Base-by-base conservation (phyloP, 2,888 invertebrate species). In the Eupithecia abbreviata region DNA sequence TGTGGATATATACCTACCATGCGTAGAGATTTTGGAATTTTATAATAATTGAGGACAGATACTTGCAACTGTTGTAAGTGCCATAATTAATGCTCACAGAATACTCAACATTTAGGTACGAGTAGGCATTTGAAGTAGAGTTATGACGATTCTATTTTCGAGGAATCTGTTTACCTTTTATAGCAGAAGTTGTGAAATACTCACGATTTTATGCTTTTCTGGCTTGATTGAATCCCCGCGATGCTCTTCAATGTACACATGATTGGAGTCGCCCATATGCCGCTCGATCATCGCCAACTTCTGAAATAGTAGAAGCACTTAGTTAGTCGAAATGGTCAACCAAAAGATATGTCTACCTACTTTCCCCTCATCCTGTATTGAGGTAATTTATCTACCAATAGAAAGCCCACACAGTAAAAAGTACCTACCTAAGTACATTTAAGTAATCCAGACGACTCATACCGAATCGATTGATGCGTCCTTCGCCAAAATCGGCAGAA, bases 281-380 rank as follows among this genome's bases (percentile, higher is more conserved):
- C 88, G 88, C 82, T 95, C 94, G 73, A 95, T 86, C 91, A 94
- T 93, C 49, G 89, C 91, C 70, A 88, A 91, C 84, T 88, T 91
- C 94, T 94, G 88, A 49, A 75, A 77, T 55, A 55, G n/a, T 0
- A 12, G 65, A 66, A 71, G 2, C 10, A 51, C 55, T 9, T 55
- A 7, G n/a, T 7, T 55, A 7, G n/a, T 7, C n/a, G 9, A 55
- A 58, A 58, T 4, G 9, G 18, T 58, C 18, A n/a, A 55, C 5
- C 15, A 51, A 51, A 55, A n/a, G 6, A 55, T 10, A 49, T 15
- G 5, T 55, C 15, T 55, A 55, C 55, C n/a, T n/a, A 55, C n/a
- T 55, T 55, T 2, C n/a, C n/a, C 55, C 55, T n/a, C n/a, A 49
- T 49, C 49, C 49, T 13, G 13, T 49, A 13, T 4, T 49, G 13